Base-by-base conservation (phyloP, 2,113 vertebrate species). In the Ptychochromis oligacanthus region DNA sequence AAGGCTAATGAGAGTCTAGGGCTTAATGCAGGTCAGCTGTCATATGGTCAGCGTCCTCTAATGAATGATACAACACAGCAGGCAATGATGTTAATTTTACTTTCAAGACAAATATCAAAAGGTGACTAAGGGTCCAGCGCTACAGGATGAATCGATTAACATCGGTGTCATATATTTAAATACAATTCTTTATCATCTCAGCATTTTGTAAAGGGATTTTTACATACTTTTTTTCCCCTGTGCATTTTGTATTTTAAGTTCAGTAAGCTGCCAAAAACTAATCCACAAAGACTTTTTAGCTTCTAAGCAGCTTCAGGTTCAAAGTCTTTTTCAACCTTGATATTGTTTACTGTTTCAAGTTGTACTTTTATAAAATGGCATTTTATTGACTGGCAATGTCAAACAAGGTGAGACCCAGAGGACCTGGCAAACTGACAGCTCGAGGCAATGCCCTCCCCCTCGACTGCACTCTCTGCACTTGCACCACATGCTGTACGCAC, bases 1-100 rank as follows among this genome's bases (percentile, higher is more conserved):
- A 87, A 85, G 72, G 31, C 77, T 88, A 91, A 91, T 84, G 85
- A 90, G 78, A 86, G 77, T 74, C 56, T 46, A n/a, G 34, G 4
- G 72, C 82, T 84, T 77, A 59, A 83, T 88, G 82, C 81, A 80
- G 75, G 82, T 85, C 89, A 77, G 79, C 87, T 78, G 78, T 65
- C 79, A 58, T 13, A n/a, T 24, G 70, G 76, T 82, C 52, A 0
- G 81, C 0, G 9, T 89, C 65, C 8, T 18, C 38, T 76, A 38
- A 49, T 65, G 17, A 31, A 38, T 24, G 40, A 49, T 7, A 55
- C 65, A 15, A 34, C 12, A 4, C 11, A 8, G 80, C 49, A 31
- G 20, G 81, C 79, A 75, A 11, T 12, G 22, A 31, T 61, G 74
- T 46, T 82, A 9, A 74, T 77, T 86, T 36, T 43, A 40, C 83